Percentiles rank a stretch among this genome's conserved stretches.
These are phyloP conservation scores for Neopelma chrysocephalum DNA, from an alignment of 2,797 vertebrate species.

Conservation along the genomic window DNA sequence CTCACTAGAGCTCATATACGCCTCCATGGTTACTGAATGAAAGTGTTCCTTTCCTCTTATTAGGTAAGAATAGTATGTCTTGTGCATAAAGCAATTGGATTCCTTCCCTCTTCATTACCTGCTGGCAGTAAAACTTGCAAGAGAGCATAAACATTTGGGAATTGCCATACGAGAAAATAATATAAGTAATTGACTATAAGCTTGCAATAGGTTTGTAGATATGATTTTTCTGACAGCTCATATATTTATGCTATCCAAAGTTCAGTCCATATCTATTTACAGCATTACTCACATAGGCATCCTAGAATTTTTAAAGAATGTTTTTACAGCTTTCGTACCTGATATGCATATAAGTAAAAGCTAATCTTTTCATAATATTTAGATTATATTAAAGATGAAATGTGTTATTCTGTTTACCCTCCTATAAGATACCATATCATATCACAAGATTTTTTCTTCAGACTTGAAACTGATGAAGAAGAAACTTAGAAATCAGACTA, in stretches of 20 bases:
- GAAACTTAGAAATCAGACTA: neutral
- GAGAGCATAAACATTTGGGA: conserved; percentile 68
- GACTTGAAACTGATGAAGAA: neutral
- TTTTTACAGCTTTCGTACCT: neutral
- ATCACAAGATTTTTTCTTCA: neutral
- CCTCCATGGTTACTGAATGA: conserved; percentile 45
- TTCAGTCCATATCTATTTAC: conserved; percentile 44
- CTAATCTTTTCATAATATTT: neutral
- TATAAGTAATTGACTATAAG: conserved; percentile 56
- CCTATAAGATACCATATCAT: neutral
- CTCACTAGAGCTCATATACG: conserved; percentile 29
- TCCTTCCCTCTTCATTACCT: conserved; percentile 67
- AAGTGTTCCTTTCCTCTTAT: conserved; percentile 66
- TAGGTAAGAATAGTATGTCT: conserved; percentile 66
- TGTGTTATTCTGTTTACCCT: neutral
- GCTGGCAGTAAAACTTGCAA: conserved; percentile 70
- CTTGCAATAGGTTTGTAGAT: conserved; percentile 40
- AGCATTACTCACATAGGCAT: neutral
- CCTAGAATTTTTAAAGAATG: neutral
- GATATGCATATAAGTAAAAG: neutral
- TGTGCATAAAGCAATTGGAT: conserved; percentile 76
- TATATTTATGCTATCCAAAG: conserved; percentile 6
- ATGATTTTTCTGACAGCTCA: conserved; percentile 45
- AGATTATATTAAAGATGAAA: neutral
- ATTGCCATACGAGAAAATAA: conserved; percentile 57